Base-by-base conservation (phyloP, 2,888 invertebrate species). In the Stomorhina lunata region DNA sequence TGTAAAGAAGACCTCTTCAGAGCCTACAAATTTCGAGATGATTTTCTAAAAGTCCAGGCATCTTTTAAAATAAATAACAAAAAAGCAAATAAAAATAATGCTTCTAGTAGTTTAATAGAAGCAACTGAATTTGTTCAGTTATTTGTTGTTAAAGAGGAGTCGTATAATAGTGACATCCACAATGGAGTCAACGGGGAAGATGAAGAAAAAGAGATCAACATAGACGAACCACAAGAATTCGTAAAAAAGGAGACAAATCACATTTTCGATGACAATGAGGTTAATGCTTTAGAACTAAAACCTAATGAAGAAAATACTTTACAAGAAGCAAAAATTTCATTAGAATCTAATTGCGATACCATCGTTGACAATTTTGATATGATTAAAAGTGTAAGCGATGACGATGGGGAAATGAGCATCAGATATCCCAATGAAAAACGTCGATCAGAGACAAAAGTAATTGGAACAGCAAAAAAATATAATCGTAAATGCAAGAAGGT, bases 1-100 rank as follows among this genome's bases (percentile, higher is more conserved):
- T 86, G 85, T n/a, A 59, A 83, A 25, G 65, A 61, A 2, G 78
- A 82, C 22, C 84, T 86, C 55, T 55, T 68, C 22, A 55, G 76
- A n/a, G 85, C 85, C 2, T 57, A 75, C 43, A 81, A 80, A 63
- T 86, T 86, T 63, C 84, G 85, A 3, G 83, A 84, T 29, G 68
- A 84, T 37, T 83, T 84, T 3, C 79, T 86, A 7, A 81, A 63
- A 43, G 81, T 82, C 0, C 85, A 86, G 27, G 37, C 75, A n/a
- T 85, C 76, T 22, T 84, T 84, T 37, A 63, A 34, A 12, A 27
- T 57, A 0, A 32, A 79, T 12, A n/a, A 32, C 12, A 59, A 50
- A 20, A 81, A 63, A n/a, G 37, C 40, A 40, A 65, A 17, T 37
- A 65, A 75, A 53, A 76, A 34, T 7, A 9, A n/a, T 40, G 57